These are phyloP conservation scores for Epizoanthus ramosus DNA, from an alignment of 92 coral and sea anemone species.

Conservation along the genomic window DNA sequence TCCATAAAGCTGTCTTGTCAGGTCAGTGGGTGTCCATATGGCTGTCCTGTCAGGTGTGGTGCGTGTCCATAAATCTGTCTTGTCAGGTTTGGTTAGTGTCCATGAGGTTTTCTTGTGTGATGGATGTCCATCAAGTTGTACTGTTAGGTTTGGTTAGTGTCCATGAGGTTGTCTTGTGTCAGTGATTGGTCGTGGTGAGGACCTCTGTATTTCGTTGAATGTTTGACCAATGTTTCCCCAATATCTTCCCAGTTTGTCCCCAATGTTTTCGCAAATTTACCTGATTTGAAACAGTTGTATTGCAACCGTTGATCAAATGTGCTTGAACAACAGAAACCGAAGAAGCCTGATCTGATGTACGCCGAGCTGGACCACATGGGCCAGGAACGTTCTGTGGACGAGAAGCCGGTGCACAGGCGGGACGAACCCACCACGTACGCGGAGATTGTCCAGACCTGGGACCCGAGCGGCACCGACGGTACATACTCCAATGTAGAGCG, in stretches of 20 bases:
- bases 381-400: slow-evolving; percentile 32
- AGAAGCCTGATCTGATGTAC: slow-evolving; percentile 30
- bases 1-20: too few relatives aligned
- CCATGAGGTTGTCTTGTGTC: too few relatives aligned
- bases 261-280: neutral
- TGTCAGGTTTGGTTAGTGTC: too few relatives aligned
- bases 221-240: too few relatives aligned
- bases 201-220: neutral
- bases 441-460: slow-evolving; percentile 43
- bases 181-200: too few relatives aligned
- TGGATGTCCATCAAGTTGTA: too few relatives aligned
- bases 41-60: too few relatives aligned
- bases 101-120: too few relatives aligned
- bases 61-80: too few relatives aligned
- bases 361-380: slow-evolving; percentile 26
- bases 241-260: too few relatives aligned
- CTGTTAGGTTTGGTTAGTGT: too few relatives aligned
- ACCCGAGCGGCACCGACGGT: slow-evolving; percentile 10
- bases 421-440: slow-evolving; percentile 40
- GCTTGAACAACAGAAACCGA: slow-evolving; percentile 5
- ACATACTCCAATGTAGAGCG: slow-evolving; percentile 23
- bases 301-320: neutral
- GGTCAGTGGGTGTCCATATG: too few relatives aligned
- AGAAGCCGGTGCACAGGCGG: neutral
- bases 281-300: neutral